Conservation (phyloP, 2,888 invertebrate species). For the Noctua janthe region DNA sequence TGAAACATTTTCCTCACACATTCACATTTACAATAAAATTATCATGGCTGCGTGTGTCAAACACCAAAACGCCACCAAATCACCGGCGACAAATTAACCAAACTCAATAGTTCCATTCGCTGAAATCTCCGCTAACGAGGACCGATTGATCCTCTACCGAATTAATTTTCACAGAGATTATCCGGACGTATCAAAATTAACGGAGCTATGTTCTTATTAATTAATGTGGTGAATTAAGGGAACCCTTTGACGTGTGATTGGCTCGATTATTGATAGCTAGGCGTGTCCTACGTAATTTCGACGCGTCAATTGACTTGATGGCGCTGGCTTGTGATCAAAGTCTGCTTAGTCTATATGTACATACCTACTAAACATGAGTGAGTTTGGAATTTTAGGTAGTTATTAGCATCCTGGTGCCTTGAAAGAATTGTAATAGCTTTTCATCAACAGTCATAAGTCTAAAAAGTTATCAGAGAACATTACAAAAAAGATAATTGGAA, state of each 20-base stretch:
- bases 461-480: no score
- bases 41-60: background rate
- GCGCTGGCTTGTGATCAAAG: constrained; percentile 34
- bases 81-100: constrained; percentile 1
- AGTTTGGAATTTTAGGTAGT: background rate
- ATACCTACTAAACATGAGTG: background rate
- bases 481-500: no score
- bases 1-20: background rate
- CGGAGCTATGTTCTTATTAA: constrained; percentile 59
- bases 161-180: constrained; percentile 51
- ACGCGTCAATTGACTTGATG: constrained; percentile 30
- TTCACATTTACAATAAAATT: background rate
- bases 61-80: constrained; percentile 13
- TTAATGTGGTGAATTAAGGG: constrained; percentile 55
- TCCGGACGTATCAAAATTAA: constrained; percentile 50
- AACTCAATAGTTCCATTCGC: constrained; percentile 22
- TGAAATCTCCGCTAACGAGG: constrained; percentile 37
- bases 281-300: constrained; percentile 25
- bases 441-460: background rate
- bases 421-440: background rate
- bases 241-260: constrained; percentile 60
- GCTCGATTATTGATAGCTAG: constrained; percentile 37
- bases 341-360: constrained; percentile 17
- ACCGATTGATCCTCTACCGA: constrained; percentile 33
- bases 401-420: background rate